Evolutionary conservation across 1,140 invertebrate species (phyloP), one percentile per base, ranked within the genome.

Genomic region (Cheumatopsyche charites): DNA sequence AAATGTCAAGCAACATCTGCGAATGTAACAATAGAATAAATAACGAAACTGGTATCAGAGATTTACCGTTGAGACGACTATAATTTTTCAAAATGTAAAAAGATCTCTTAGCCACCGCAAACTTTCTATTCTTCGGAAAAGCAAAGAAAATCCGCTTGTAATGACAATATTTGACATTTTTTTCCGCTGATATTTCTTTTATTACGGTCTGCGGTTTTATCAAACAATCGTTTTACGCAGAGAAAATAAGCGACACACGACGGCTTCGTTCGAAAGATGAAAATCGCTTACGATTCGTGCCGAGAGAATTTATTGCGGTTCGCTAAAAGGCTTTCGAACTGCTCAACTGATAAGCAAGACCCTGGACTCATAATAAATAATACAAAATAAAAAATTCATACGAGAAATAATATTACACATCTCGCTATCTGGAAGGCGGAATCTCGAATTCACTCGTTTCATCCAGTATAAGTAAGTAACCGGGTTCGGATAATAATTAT

Each of bases 91-190:
- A 36, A 36, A 4, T 36, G 29, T 36, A 36, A 36, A 52, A 52
- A 52, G 15, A 17, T 7, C 19, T 52, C 7, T 7, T 17, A 52
- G 19, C 15, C 9, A 52, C 47, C 47, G 47, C 47, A 52, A 52
- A 52, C 47, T 52, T 52, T 52, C 47, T 15, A 52, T 52, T 52
- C 47, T 13, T 1, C 47, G 47, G 47, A 19, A 52, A 52, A 52
- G 9, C 19, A 52, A 11, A 52, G 47, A 52, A 52, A 52, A 52
- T 52, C 7, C 19, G 9, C 29, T 9, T 9, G 9, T 36, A 36
- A 52, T 52, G 7, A 52, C 19, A 17, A 52, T 52, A 52, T 52
- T 47, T 47, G 15, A 47, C 29, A 36, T 36, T 47, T 52, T 52
- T 52, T 52, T 52, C n/a, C n/a, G n/a, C n/a, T n/a, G n/a, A n/a